Conservation (phyloP, 2,797 vertebrate species). For the Tiaroga cobitis region DNA sequence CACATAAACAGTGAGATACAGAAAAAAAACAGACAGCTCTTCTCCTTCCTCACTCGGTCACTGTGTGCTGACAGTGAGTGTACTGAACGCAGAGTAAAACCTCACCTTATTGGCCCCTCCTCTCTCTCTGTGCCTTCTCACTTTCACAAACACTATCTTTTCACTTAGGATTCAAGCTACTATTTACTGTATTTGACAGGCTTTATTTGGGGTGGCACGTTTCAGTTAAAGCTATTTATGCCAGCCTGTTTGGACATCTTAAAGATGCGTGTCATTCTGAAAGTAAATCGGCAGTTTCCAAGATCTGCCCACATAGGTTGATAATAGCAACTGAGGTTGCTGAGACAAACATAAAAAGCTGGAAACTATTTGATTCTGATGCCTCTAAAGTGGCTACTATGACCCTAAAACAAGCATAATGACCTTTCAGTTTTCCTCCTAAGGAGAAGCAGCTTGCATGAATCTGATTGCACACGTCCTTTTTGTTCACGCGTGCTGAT, state of each 20-base stretch:
- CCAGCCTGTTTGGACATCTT: neutral
- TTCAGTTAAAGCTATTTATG: neutral
- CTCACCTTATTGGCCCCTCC: conserved; percentile 54
- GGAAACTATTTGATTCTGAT: neutral
- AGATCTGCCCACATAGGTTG: neutral
- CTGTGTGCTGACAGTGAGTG: conserved; percentile 15
- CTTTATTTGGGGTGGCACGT: neutral
- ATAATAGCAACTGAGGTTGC: neutral
- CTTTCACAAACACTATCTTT: conserved; percentile 36
- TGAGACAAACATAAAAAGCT: neutral
- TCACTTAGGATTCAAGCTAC: conserved; percentile 13
- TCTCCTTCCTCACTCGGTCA: conserved; percentile 14
- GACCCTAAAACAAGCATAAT: neutral
- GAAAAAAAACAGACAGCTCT: neutral
- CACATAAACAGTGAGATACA: conserved; percentile 10
- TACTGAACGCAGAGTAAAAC: conserved; percentile 8
- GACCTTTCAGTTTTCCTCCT: neutral
- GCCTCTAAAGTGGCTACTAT: neutral
- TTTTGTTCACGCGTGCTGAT: neutral
- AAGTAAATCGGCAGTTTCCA: neutral
- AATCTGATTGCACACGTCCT: neutral
- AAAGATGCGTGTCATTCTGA: neutral
- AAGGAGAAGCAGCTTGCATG: neutral
- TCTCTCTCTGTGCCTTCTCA: conserved; percentile 30
- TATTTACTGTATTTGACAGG: neutral